phyloP scores from a whole-genome alignment of 1,140 invertebrate genomes.

The Macrostomum lignano region DNA sequence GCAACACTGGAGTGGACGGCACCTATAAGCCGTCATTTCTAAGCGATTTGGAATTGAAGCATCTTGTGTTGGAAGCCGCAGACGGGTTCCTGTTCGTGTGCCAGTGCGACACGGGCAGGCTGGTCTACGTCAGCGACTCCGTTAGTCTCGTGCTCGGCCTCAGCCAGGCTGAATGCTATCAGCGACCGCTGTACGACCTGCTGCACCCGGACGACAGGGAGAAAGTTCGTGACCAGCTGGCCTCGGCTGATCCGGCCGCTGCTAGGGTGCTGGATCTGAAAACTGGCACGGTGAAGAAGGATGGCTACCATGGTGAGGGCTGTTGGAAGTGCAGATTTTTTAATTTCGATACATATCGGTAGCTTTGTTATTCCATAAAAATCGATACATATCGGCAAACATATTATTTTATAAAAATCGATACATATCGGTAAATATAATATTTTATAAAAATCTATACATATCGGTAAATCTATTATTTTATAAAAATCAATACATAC shows the following conservation, averaged over 20 bases:
- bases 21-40: conserved; percentile 92
- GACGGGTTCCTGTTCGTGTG: conserved; percentile 97
- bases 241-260: conserved; percentile 23
- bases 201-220: conserved; percentile 92
- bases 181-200: conserved; percentile 67
- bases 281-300: conserved; percentile 85
- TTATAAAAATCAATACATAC: too few species aligned
- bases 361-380: too few species aligned
- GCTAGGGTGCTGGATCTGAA: conserved; percentile 84
- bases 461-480: too few species aligned
- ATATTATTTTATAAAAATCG: too few species aligned
- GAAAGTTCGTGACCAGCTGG: conserved; percentile 78
- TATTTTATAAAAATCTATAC: too few species aligned
- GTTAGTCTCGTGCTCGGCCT: conserved; percentile 88
- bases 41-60: conserved; percentile 92
- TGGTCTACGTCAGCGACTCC: conserved; percentile 93
- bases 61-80: conserved; percentile 86
- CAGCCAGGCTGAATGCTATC: conserved; percentile 77
- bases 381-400: too few species aligned
- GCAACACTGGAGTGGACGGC: conserved; percentile 36
- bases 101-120: conserved; percentile 73
- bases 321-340: too few species aligned
- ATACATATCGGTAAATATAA: too few species aligned
- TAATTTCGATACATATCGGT: too few species aligned
- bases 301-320: too few species aligned